Percentiles rank a stretch among this genome's conserved stretches.
Evolutionary conservation across 2,113 vertebrate genomes (phyloP).

Genomic region (Pyrgilauda ruficollis): DNA sequence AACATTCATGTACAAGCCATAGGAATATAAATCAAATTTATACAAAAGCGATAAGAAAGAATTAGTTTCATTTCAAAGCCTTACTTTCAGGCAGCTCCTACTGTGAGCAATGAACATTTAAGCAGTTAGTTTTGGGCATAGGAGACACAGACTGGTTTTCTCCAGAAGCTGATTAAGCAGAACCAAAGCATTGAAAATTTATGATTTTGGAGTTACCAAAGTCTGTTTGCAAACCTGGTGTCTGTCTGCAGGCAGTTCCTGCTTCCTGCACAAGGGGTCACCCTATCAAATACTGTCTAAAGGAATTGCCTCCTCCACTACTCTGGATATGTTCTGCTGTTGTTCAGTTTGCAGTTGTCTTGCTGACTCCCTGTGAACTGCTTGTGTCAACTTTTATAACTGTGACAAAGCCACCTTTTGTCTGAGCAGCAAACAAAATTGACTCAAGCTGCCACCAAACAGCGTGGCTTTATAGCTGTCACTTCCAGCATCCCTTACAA

Average conservation of each 20-base stretch:
- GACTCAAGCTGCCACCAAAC: not conserved
- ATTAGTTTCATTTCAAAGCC: not conserved
- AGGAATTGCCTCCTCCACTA: not conserved
- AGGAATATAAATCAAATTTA: not conserved
- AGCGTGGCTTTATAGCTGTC: not conserved
- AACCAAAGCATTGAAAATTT: not conserved
- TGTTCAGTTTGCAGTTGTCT: not conserved
- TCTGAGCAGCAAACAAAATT: not conserved
- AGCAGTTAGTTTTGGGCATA: not conserved
- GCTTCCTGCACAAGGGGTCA: not conserved
- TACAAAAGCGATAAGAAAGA: not conserved
- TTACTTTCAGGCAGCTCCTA: not conserved
- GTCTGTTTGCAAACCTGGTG: not conserved
- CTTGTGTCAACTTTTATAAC: not conserved
- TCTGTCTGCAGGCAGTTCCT: not conserved
- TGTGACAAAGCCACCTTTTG: not conserved
- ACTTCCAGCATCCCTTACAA: not conserved
- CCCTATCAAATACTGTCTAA: not conserved
- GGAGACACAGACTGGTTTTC: not conserved
- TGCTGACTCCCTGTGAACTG: not conserved
- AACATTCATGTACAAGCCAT: not conserved
- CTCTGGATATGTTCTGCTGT: not conserved
- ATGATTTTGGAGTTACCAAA: not conserved
- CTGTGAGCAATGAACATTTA: not conserved
- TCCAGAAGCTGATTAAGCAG: not conserved